Evolutionary conservation across 2,888 invertebrate species (phyloP).

Genomic region (Phrixothrix hirtus): DNA sequence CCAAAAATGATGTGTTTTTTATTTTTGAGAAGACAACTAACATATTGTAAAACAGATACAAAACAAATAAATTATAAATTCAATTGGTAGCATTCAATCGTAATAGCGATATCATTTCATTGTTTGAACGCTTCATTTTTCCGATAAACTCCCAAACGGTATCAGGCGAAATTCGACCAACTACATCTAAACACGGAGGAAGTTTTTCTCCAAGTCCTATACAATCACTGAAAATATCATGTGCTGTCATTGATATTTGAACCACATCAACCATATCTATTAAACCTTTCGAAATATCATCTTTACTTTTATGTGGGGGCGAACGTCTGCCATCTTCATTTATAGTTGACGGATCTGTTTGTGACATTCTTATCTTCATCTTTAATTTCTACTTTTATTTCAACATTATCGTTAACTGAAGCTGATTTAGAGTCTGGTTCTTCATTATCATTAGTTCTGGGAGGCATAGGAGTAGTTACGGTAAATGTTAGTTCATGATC

Average conservation of each 20-base stretch:
- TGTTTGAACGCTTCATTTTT: slow-evolving; percentile 85
- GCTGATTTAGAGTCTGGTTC: slow-evolving; percentile 33
- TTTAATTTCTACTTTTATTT: no score
- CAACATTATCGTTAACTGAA: slow-evolving; percentile 5
- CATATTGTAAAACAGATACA: no score
- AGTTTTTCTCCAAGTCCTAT: slow-evolving; percentile 72
- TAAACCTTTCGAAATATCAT: slow-evolving; percentile 73
- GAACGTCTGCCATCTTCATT: slow-evolving; percentile 38
- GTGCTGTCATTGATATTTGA: slow-evolving; percentile 80
- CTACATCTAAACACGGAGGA: slow-evolving; percentile 79
- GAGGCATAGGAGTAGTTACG: slow-evolving; percentile 68
- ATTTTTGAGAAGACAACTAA: no score
- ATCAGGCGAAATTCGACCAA: slow-evolving; percentile 87
- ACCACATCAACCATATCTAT: slow-evolving; percentile 91
- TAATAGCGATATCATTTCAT: slow-evolving; percentile 85
- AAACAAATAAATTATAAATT: no score
- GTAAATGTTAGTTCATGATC: slow-evolving; percentile 83
- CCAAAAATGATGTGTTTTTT: no score
- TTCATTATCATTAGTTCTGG: slow-evolving; percentile 49
- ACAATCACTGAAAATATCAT: slow-evolving; percentile 71
- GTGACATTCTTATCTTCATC: no score
- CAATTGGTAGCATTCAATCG: slow-evolving; percentile 79
- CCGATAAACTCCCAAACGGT: slow-evolving; percentile 93
- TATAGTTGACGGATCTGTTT: not conserved
- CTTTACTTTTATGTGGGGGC: slow-evolving; percentile 40